Evolutionary conservation across 1,140 invertebrate species (phyloP), one percentile per base, ranked within the genome.

Genomic region (Solenopsis fugax): DNA sequence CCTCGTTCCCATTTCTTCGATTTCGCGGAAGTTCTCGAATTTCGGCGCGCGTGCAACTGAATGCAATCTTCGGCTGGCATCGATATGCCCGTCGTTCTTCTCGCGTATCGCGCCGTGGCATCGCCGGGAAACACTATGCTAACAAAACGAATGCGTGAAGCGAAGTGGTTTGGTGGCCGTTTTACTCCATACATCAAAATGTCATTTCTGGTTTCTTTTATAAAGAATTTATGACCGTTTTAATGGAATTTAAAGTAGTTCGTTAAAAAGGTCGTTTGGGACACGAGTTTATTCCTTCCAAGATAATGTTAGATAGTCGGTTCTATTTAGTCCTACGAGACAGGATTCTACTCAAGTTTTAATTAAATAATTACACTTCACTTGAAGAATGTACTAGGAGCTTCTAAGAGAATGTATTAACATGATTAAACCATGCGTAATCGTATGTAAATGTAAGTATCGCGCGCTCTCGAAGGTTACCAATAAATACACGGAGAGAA

Each of bases 11-110:
- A 56, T 62, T 76, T 41, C 65, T 62, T 76, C 65, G 34, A 86
- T 81, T 90, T 91, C 41, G 54, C n/a, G 78, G 89, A 85, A 85
- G 82, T 65, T 78, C 69, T 92, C 91, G 82, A 88, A 91, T 92
- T 90, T 92, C 88, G 67, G 56, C 69, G 75, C 52, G 56, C 71
- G 16, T 37, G 85, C 60, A 85, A 56, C 72, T 73, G 56, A 82
- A 87, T 69, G 87, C 86, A 90, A 92, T 92, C 90, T 91, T 69
- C 80, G 75, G 85, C 88, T 71, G 89, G 89, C 88, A 89, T 92
- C 90, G 85, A 85, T 91, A 85, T 85, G 58, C 69, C 82, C 78
- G 82, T 82, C 64, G 89, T 90, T 91, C 84, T 45, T 85, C 62
- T 65, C 48, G 60, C 82, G 58, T 76, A 85, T 85, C 82, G 56